These are phyloP conservation scores for Catharus minimus DNA, from an alignment of 2,113 vertebrate species.

Conservation along the genomic window DNA sequence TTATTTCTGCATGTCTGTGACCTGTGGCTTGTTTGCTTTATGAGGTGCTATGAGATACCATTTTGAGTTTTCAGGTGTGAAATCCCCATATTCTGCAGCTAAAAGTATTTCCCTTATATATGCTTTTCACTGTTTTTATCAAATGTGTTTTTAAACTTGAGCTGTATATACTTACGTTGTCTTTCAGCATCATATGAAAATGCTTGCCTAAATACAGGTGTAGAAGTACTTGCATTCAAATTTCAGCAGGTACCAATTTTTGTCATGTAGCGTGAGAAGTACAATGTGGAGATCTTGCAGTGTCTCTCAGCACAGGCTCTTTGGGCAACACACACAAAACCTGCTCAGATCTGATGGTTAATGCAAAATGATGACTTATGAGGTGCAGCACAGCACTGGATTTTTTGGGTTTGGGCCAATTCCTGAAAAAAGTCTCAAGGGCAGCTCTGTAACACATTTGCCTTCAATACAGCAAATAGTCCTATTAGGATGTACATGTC, in stretches of 20 bases:
- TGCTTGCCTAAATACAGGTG: background rate
- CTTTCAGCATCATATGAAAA: background rate
- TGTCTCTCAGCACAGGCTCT: background rate
- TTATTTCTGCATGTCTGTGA: background rate
- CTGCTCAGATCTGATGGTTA: background rate
- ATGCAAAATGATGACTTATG: background rate
- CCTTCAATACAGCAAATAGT: background rate
- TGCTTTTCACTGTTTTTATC: background rate
- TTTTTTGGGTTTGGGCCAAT: background rate
- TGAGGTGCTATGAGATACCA: background rate
- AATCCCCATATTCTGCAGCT: background rate
- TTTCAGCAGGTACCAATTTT: background rate
- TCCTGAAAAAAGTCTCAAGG: background rate
- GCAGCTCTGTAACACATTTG: background rate
- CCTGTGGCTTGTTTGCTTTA: background rate
- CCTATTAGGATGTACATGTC: background rate
- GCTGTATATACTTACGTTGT: background rate
- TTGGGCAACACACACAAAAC: background rate
- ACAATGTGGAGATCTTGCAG: background rate
- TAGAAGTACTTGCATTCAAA: background rate
- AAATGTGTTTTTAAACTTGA: background rate
- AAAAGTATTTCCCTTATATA: background rate
- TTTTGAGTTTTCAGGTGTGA: background rate
- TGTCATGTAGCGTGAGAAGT: background rate
- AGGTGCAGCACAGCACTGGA: background rate